Base-by-base conservation (phyloP, 2,888 invertebrate genomes). In the Pemphredon lugubris region DNA sequence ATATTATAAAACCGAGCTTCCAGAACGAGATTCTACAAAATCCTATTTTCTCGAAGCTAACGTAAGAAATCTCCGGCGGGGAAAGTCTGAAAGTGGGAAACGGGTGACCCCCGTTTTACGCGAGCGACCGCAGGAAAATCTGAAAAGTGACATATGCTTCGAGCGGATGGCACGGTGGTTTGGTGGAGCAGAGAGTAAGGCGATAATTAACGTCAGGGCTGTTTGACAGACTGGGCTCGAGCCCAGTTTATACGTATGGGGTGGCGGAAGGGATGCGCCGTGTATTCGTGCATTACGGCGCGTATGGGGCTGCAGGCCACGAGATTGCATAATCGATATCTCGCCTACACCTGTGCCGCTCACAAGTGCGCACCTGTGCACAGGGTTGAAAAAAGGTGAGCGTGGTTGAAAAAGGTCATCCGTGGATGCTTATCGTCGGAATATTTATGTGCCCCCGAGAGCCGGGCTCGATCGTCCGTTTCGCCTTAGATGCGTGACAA, bases 261-360 rank as follows among this genome's bases (percentile, higher is more conserved):
- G 69, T 57, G 61, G 53, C 45, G 32, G 65, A 53, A 66, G 69
- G 59, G 78, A 76, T 57, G 74, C 47, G 39, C 32, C 7, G 58
- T 60, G 70, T 70, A 53, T 72, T 57, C 60, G 70, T 67, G 75
- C 66, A 70, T 63, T 69, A 66, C 57, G 53, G 70, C 45, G 60
- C 58, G 63, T 63, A 63, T 48, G 70, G 71, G 75, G 77, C 32
- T 75, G 77, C 78, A 75, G 81, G 79, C 82, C 83, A 76, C 79
- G 83, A 85, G 86, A 87, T 87, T 85, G 84, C 85, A 86, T 83
- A 87, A 87, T 88, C 88, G 85, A 88, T 88, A 88, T 75, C 69
- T 73, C 65, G 68, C 77, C 77, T 79, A 81, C 87, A 84, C 84
- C 83, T 84, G 84, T 81, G 83, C 74, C 78, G 75, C 77, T 78